phyloP scores from a whole-genome alignment of 2,113 vertebrate genomes.

The Chaetura pelagica region DNA sequence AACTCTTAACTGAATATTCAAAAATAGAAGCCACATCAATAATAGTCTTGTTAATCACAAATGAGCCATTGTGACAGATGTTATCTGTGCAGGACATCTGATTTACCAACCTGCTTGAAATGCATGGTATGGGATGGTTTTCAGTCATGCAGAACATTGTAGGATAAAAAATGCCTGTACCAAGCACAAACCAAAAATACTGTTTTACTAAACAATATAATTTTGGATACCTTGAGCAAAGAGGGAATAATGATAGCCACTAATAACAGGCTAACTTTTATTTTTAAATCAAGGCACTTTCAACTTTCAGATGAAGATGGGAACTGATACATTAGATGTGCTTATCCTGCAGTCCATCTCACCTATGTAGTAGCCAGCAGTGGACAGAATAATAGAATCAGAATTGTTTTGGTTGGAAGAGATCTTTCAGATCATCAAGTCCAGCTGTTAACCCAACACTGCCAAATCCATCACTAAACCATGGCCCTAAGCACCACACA shows the following conservation, averaged over 20 bases:
- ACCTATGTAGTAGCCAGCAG: neutral
- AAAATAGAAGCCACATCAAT: slow-evolving; percentile 11
- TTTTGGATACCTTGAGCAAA: neutral
- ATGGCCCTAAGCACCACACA: no score
- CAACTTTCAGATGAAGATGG: neutral
- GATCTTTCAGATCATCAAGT: no score
- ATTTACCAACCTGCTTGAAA: neutral
- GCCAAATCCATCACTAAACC: no score
- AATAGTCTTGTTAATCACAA: neutral
- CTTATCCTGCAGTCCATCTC: neutral
- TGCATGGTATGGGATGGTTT: neutral
- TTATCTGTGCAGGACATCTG: neutral
- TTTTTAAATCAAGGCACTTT: neutral
- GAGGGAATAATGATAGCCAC: neutral
- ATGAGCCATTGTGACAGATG: neutral
- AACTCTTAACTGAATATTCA: neutral
- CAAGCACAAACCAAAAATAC: neutral
- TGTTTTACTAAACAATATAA: neutral
- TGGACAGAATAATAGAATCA: neutral
- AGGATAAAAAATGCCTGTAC: neutral
- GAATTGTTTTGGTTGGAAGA: no score
- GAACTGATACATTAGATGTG: neutral
- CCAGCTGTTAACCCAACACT: no score
- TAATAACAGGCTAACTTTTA: neutral
- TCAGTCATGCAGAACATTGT: neutral